Evolutionary conservation across 2,113 vertebrate species (phyloP), one percentile per base, ranked within the genome.

Genomic region (Crotophaga sulcirostris): DNA sequence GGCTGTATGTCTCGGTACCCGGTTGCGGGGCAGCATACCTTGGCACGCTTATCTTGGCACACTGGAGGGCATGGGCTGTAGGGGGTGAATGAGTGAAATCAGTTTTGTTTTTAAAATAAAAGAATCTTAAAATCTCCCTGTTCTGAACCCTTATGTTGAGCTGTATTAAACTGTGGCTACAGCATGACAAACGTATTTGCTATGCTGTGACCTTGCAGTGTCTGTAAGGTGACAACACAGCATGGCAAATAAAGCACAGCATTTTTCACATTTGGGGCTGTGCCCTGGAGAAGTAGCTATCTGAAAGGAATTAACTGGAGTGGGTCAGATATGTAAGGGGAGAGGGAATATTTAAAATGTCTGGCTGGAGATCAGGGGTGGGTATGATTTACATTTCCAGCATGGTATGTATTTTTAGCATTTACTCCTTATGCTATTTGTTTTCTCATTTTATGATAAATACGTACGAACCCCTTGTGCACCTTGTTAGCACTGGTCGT

Each of bases 31-130:
- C 68, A 24, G 21, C 1, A 0, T 18, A 31, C 38, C 52, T 11
- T 33, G 28, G 60, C 16, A 9, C 2, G 0, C 21, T 58, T 1
- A 7, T 42, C 33, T 36, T 2, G 2, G 21, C 6, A 7, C 0
- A 2, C 4, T 2, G 63, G 23, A 24, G 20, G 33, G 24, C 0
- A 1, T 24, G 52, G 40, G 5, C 5, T 1, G 1, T 19, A 54
- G 34, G 14, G 20, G 12, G 6, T 5, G 6, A 29, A 31, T 0
- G 1, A 34, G 52, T 16, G 36, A 79, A 78, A n/a, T 11, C 34
- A 21, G n/a, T 20, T 58, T n/a, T 84, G 20, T 3, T 84, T 79
- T 72, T 36, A 10, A 38, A 38, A 16, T 18, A 8, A 56, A 42
- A 7, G 6, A 4, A 1, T 9, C 26, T 15, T 44, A 15, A 34